Evolutionary conservation across 2,113 vertebrate genomes (phyloP).

Genomic region (Gila orcuttii): DNA sequence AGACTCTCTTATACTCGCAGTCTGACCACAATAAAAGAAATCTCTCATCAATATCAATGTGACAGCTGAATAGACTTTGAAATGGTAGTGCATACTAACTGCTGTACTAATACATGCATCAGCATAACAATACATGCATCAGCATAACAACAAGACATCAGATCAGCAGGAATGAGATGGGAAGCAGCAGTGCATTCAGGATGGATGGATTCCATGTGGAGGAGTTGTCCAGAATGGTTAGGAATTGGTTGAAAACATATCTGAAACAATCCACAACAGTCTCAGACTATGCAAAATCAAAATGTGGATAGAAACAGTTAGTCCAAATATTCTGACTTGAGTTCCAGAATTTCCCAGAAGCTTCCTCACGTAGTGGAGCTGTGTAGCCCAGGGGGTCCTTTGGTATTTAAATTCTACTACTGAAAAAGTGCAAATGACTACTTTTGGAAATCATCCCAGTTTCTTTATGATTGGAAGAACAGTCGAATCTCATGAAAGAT

Average conservation of each 20-base stretch:
- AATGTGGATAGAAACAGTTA: background rate
- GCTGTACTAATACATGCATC: background rate
- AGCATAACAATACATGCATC: conserved; percentile 29
- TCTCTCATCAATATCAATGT: background rate
- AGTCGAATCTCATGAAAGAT: background rate
- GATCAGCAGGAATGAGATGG: background rate
- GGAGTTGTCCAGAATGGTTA: background rate
- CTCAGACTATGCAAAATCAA: background rate
- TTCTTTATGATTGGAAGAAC: background rate
- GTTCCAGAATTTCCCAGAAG: conserved; percentile 26
- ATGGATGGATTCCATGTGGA: background rate
- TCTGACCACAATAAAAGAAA: background rate
- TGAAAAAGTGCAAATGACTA: background rate
- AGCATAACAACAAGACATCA: conserved; percentile 18
- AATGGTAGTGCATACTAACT: background rate
- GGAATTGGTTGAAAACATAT: background rate
- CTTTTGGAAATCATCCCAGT: background rate
- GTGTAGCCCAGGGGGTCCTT: background rate
- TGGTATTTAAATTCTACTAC: background rate
- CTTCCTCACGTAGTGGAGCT: background rate
- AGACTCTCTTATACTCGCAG: background rate
- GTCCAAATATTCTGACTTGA: background rate
- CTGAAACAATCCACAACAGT: background rate
- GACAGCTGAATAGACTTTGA: background rate
- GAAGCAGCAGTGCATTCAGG: conserved; percentile 28